Evolutionary conservation across 2,888 invertebrate species (phyloP), one percentile per base, ranked within the genome.

Genomic region (Eilema caniola): DNA sequence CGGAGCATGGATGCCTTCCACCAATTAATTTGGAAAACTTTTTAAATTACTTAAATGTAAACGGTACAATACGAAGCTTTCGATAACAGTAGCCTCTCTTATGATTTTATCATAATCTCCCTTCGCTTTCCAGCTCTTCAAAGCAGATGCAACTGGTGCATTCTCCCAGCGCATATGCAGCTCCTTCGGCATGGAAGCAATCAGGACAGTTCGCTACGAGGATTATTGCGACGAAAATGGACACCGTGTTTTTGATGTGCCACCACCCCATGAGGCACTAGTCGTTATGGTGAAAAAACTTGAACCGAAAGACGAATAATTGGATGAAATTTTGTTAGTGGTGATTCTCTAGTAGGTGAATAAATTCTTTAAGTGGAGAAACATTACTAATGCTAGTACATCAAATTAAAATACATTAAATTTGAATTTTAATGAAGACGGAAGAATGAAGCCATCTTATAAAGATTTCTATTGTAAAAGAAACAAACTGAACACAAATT

Each of bases 131-230:
- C 93, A 97, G 97, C 86, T 98, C 31, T 96, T 98, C 83, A 98
- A 98, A 91, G 97, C 97, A 24, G 98, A 98, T 86, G 98, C 98
- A 1, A 98, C 98, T 0, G 98, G 98, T 25, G 96, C 96, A 3
- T 98, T 96, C 85, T 98, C 98, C 0, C 98, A 98, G 85, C 97
- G 97, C 82, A 97, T 97, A 69, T 96, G 97, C 74, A 96, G 96
- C 82, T 96, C 96, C 37, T 94, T 97, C 62, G 97, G 97, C 1
- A 96, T 97, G 84, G 93, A 96, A 65, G 95, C 96, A 0, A 94
- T 97, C 47, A 95, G 96, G 66, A 96, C 97, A 76, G 96, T 98
- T 24, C 94, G 94, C 61, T 98, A 98, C 87, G 94, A 95, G n/a
- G 97, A 97, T 74, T 97, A 97, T 86, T 96, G 96, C 68, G 97